Evolutionary conservation across 37 sponge, comb jelly and placozoan genomes (phyloP).

Genomic region (Ianthella basta): DNA sequence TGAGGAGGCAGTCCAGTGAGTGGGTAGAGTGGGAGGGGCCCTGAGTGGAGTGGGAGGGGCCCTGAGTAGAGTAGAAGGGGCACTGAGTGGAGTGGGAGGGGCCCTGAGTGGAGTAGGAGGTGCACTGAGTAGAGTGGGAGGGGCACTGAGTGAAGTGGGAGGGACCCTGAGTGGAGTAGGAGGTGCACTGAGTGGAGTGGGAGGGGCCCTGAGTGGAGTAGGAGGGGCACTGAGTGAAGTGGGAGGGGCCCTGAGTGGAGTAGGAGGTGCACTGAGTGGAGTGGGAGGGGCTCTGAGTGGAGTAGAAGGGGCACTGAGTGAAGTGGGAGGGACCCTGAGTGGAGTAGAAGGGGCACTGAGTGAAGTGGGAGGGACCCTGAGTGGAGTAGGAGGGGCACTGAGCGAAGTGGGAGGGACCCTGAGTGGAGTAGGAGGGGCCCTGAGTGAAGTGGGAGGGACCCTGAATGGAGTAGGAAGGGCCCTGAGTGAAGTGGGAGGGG

Average conservation of each 20-base stretch:
- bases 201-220: no score
- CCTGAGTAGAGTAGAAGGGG: background rate
- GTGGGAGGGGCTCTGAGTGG: background rate
- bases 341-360: no score
- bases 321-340: background rate
- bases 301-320: no score
- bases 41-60: background rate
- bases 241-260: constrained; percentile 5
- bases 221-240: background rate
- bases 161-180: background rate
- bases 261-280: constrained; percentile 68
- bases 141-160: background rate
- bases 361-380: background rate
- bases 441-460: background rate
- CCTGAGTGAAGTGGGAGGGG: background rate
- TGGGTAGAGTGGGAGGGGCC: background rate
- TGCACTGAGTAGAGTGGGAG: background rate
- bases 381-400: no score
- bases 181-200: background rate
- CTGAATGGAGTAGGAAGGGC: no score
- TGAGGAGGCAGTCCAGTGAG: constrained; percentile 75
- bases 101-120: background rate
- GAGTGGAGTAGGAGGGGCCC: no score
- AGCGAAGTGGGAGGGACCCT: background rate
- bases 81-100: background rate